Evolutionary conservation across 2,113 vertebrate genomes (phyloP).

Genomic region (Nansenia antarctica): DNA sequence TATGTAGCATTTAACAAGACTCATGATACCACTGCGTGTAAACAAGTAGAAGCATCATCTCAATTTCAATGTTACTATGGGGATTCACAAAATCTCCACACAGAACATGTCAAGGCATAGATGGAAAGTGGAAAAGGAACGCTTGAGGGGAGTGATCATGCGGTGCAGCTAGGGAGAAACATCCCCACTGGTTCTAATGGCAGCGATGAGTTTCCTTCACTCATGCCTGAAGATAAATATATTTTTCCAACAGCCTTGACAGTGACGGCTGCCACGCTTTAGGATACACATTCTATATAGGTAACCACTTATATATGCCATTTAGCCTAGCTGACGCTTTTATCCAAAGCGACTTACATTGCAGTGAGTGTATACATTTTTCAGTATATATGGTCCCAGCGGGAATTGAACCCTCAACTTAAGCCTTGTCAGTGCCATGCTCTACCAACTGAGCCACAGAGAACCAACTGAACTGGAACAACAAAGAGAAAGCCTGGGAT

Average conservation of each 20-base stretch:
- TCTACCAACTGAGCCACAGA: too few species aligned
- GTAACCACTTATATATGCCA: slow-evolving; percentile 21
- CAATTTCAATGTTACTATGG: not conserved
- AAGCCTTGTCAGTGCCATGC: too few species aligned
- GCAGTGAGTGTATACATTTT: too few species aligned
- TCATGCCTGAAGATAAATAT: slow-evolving; percentile 21
- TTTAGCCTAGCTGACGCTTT: too few species aligned
- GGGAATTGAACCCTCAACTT: too few species aligned
- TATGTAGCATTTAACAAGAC: slow-evolving; percentile 11
- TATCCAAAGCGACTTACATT: too few species aligned
- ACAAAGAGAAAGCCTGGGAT: slow-evolving; percentile 16
- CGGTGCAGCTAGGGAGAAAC: not conserved
- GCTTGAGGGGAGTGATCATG: slow-evolving; percentile 18
- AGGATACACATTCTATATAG: slow-evolving; percentile 19
- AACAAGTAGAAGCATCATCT: too few species aligned
- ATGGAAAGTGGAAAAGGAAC: slow-evolving; percentile 21
- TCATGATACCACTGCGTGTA: too few species aligned
- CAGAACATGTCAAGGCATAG: not conserved
- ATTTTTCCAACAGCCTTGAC: slow-evolving; percentile 6
- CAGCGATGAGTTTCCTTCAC: slow-evolving; percentile 14
- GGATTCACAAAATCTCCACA: not conserved
- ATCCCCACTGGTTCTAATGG: slow-evolving; percentile 16
- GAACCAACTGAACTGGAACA: too few species aligned
- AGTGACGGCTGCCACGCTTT: slow-evolving; percentile 18
- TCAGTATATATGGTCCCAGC: too few species aligned